Base-by-base conservation (phyloP, 1,140 invertebrate genomes). In the Magallana angulata region DNA sequence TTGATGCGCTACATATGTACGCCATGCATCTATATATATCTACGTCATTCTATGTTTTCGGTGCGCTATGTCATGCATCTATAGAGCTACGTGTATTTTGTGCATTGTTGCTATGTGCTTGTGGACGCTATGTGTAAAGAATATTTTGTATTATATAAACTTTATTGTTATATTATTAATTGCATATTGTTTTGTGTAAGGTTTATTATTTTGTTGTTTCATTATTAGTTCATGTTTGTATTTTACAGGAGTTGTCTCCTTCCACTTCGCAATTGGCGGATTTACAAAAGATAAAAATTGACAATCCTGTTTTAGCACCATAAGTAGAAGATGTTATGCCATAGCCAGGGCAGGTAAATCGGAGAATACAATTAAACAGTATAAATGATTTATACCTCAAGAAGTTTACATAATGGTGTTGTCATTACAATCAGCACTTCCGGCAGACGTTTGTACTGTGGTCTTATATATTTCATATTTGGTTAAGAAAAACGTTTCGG, bases 381-480 rank as follows among this genome's bases (percentile, higher is more conserved):
- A 68, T n/a, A n/a, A n/a, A n/a, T 18, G 64, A 68, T 24, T 68
- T 68, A 24, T 68, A 68, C 30, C 24, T 68, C 64, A 68, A 68
- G 18, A 68, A 68, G n/a, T 68, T 68, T 68, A 7, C 64, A 68
- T 24, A 68, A n/a, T 68, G 64, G 64, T 68, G 64, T n/a, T 14
- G 7, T 7, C 16, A 18, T 0, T 64, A 64, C 18, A 64, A n/a
- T 14, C 16, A 7, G 62, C 62, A n/a, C 16, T 64, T 16, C 62
- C 62, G 16, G 62, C 62, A n/a, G 36, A 36, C 36, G 64, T 18
- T 68, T 68, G 64, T 68, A 68, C n/a, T 24, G 64, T 68, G 18
- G 64, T 68, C 30, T 68, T 18, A 18, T 68, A 68, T 18, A 18
- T 68, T 68, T 68, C 64, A 7, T 24, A 24, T 68, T 68, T 68